Evolutionary conservation across 2,797 vertebrate genomes (phyloP).

Genomic region (Cottoperca gobio): DNA sequence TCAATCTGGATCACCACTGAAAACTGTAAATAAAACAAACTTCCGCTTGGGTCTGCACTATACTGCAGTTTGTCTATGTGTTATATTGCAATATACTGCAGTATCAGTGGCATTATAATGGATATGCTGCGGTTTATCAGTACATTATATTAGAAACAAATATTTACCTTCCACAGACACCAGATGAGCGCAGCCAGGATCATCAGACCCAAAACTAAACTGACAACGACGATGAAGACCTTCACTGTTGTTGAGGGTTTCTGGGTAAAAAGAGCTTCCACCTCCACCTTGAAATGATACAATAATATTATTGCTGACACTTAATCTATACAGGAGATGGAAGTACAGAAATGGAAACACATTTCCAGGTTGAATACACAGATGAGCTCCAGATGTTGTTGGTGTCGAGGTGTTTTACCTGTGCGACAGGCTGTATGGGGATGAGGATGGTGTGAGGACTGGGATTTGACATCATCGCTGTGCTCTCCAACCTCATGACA

Average conservation of each 20-base stretch:
- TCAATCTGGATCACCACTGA: no score
- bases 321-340: background rate
- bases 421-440: slow-evolving; percentile 72
- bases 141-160: background rate
- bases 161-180: slow-evolving; percentile 92
- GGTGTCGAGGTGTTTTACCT: slow-evolving; percentile 66
- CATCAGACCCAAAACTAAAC: slow-evolving; percentile 87
- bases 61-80: no score
- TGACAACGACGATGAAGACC: slow-evolving; percentile 86
- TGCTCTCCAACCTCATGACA: slow-evolving; percentile 86
- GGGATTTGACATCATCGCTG: slow-evolving; percentile 82
- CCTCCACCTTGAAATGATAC: slow-evolving; percentile 81
- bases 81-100: background rate
- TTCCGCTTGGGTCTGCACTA: no score
- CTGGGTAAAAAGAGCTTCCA: slow-evolving; percentile 90
- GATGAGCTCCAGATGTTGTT: background rate
- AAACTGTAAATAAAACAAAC: no score
- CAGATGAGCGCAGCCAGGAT: slow-evolving; percentile 89
- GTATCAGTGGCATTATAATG: background rate
- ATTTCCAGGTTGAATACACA: background rate
- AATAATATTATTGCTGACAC: background rate
- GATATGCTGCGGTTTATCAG: background rate
- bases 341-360: background rate
- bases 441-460: slow-evolving; percentile 83
- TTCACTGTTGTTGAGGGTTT: slow-evolving; percentile 84